Evolutionary conservation across 2,113 vertebrate genomes (phyloP).

Genomic region (Nymphicus hollandicus): DNA sequence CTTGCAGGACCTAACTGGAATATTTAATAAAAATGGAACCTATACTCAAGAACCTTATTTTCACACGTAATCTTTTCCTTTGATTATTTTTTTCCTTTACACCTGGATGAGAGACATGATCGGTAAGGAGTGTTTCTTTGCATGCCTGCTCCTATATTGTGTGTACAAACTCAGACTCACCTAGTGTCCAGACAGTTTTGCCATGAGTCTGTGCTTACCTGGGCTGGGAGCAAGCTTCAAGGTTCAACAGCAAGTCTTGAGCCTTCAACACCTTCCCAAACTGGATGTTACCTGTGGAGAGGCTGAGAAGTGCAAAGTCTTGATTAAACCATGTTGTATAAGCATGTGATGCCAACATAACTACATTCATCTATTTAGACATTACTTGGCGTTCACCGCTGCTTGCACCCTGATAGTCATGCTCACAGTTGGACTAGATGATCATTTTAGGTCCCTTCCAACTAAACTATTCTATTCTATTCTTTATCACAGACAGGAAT

Average conservation of each 20-base stretch:
- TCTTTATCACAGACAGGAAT: not conserved
- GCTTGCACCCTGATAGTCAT: not conserved
- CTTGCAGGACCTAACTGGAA: not conserved
- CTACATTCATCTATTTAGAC: not conserved
- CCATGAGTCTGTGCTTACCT: accelerated
- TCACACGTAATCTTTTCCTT: not conserved
- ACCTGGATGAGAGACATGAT: not conserved
- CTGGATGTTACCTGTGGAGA: not conserved
- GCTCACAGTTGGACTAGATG: not conserved
- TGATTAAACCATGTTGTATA: not conserved
- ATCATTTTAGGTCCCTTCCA: not conserved
- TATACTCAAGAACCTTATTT: not conserved
- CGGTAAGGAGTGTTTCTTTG: not conserved
- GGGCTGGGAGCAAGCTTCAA: not conserved
- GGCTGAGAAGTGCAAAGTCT: not conserved
- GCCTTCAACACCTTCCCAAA: not conserved
- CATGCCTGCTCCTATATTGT: not conserved
- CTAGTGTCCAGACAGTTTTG: not conserved
- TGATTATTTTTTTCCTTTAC: not conserved
- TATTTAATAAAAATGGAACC: conserved; percentile 15
- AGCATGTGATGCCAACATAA: not conserved
- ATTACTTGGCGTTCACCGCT: not conserved
- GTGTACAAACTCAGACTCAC: not conserved
- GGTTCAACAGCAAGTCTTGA: not conserved
- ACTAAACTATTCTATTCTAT: not conserved